Conservation (phyloP, 2,113 vertebrate species). For the Phylloscopus whistleri region DNA sequence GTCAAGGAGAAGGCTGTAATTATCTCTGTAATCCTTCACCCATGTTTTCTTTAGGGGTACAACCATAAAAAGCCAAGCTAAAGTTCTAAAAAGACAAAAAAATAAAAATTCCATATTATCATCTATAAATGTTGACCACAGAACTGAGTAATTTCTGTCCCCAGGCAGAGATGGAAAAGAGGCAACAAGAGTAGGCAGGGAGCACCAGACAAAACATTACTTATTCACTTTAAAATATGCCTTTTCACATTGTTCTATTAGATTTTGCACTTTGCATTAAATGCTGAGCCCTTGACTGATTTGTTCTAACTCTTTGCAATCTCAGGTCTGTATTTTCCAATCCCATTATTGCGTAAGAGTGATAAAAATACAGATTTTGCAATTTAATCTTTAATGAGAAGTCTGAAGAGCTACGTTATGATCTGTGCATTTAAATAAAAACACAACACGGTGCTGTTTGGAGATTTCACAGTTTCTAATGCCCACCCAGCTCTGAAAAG, state of each 20-base stretch:
- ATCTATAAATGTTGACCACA: neutral
- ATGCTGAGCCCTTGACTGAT: neutral
- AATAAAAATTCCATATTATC: neutral
- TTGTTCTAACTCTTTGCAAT: neutral
- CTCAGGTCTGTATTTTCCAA: neutral
- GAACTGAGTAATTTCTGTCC: neutral
- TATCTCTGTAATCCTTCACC: neutral
- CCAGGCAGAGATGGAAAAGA: neutral
- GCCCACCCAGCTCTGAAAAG: neutral
- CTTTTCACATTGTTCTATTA: neutral
- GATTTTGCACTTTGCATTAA: neutral
- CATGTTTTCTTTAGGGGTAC: neutral
- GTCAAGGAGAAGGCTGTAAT: neutral
- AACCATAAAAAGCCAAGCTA: neutral
- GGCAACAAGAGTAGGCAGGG: neutral
- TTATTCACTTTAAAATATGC: neutral
- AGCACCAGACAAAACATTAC: neutral
- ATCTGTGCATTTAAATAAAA: neutral
- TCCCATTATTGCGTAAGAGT: neutral
- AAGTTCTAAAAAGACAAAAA: neutral
- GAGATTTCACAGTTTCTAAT: neutral
- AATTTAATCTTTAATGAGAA: neutral
- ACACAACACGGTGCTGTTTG: rapidly evolving
- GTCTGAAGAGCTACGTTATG: neutral
- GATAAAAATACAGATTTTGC: neutral